Conservation (phyloP, 2,888 invertebrate species). For the Atethmia centrago region DNA sequence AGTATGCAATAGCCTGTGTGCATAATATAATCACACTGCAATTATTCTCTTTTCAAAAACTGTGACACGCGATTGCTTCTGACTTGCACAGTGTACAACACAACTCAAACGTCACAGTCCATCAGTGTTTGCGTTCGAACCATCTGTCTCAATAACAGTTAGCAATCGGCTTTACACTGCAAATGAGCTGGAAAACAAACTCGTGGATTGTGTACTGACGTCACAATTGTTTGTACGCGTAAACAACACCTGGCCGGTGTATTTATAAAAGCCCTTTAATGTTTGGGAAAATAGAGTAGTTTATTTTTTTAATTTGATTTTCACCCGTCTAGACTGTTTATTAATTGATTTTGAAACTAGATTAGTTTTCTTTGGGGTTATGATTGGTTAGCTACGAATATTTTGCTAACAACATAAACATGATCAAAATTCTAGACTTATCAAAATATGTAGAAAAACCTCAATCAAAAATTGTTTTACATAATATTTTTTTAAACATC, state of each 20-base stretch:
- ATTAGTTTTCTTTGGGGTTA: background rate
- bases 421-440: background rate
- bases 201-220: conserved; percentile 61
- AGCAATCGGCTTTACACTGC: conserved; percentile 59
- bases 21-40: background rate
- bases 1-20: background rate
- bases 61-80: background rate
- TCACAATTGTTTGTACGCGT: conserved; percentile 50
- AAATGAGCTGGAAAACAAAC: conserved; percentile 67
- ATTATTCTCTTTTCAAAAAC: conserved; percentile 12
- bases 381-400: conserved; percentile 3
- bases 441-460: background rate
- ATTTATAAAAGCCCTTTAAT: conserved; percentile 28
- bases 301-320: conserved; percentile 28
- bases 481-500: background rate
- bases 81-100: conserved; percentile 34
- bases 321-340: conserved; percentile 11
- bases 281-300: conserved; percentile 6
- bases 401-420: background rate
- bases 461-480: background rate
- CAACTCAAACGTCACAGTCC: conserved; percentile 59
- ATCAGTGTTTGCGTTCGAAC: conserved; percentile 62
- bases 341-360: conserved; percentile 12
- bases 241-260: conserved; percentile 46
- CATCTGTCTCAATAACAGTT: conserved; percentile 72